phyloP scores from a whole-genome alignment of 2,113 vertebrate genomes.

The Nymphicus hollandicus region DNA sequence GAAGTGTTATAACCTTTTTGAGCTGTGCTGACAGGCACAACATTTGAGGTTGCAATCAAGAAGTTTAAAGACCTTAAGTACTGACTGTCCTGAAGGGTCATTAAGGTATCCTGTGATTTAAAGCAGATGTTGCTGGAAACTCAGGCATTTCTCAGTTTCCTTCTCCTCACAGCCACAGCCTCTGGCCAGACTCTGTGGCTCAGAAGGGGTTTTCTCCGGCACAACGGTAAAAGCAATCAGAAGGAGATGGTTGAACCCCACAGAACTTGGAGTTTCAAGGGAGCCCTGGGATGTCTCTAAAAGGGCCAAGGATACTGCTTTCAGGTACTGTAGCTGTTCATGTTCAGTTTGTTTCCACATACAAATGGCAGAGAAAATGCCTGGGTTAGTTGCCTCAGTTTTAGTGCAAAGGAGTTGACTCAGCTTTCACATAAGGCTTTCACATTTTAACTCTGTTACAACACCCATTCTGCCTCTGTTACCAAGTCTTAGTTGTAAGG shows the following conservation, averaged over 20 bases:
- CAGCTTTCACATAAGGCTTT: neutral
- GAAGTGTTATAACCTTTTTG: neutral
- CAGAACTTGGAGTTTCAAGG: neutral
- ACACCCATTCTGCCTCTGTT: neutral
- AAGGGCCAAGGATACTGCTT: neutral
- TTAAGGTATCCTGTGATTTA: neutral
- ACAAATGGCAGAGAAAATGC: neutral
- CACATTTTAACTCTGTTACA: neutral
- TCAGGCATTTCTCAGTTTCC: neutral
- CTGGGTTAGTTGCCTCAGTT: neutral
- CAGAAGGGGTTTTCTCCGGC: neutral
- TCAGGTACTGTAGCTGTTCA: neutral
- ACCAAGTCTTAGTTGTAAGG: neutral
- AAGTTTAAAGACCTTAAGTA: neutral
- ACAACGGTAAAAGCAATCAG: neutral
- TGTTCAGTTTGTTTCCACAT: neutral
- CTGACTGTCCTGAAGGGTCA: neutral
- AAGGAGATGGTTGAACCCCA: neutral
- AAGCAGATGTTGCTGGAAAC: neutral
- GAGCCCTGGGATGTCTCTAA: neutral
- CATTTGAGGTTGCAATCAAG: neutral
- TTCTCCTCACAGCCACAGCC: neutral
- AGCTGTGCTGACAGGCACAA: neutral
- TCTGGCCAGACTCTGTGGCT: neutral
- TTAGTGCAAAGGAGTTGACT: neutral